phyloP scores from a whole-genome alignment of 2,888 invertebrate species.

The Pammene fasciana region DNA sequence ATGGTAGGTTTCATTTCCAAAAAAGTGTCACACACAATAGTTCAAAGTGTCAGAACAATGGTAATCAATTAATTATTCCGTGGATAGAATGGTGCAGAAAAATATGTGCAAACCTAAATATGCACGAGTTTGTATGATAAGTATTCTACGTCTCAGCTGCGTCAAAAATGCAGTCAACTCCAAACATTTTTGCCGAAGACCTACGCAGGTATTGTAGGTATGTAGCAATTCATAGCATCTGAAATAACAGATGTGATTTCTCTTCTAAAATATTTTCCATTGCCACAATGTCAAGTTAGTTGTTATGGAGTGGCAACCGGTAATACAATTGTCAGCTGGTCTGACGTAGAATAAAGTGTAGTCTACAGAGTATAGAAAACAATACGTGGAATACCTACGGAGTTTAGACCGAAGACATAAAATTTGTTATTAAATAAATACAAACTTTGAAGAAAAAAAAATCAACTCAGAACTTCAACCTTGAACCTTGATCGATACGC shows the following conservation, averaged over 20 bases:
- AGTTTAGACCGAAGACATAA: too few species aligned
- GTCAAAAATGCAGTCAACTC: background rate
- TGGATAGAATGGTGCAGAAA: too few species aligned
- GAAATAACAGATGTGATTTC: slow-evolving; percentile 20
- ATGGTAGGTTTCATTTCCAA: too few species aligned
- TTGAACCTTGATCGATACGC: too few species aligned
- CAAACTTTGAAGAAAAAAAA: too few species aligned
- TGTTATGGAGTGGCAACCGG: slow-evolving; percentile 31
- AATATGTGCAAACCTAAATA: too few species aligned
- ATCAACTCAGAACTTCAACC: too few species aligned
- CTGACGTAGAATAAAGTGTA: slow-evolving; percentile 19
- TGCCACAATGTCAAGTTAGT: slow-evolving; percentile 31
- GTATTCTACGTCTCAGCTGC: background rate
- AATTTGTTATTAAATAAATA: too few species aligned
- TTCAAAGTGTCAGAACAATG: too few species aligned
- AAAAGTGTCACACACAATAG: too few species aligned
- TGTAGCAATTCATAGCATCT: background rate
- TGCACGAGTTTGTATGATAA: background rate
- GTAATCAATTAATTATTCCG: too few species aligned
- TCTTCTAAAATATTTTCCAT: slow-evolving; percentile 27
- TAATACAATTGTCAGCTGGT: slow-evolving; percentile 28
- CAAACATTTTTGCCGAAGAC: background rate
- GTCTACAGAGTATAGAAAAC: slow-evolving; percentile 20
- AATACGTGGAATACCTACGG: background rate
- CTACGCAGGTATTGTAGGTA: background rate